Base-by-base conservation (phyloP, 2,113 vertebrate species). In the Sander vitreus region DNA sequence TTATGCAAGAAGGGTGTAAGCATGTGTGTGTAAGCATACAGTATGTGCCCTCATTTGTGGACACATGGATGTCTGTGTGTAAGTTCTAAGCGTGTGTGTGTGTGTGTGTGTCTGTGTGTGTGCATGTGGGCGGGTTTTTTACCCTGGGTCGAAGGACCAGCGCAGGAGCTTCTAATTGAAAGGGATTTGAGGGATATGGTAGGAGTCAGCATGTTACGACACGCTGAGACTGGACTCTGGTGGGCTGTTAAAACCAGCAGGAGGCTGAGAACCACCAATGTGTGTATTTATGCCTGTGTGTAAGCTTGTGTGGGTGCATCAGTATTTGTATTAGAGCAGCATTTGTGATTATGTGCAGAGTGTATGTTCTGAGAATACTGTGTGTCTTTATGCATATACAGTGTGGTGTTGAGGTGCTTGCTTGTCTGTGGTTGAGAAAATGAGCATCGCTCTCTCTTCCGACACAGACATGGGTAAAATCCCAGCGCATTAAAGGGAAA, bases 141-240 rank as follows among this genome's bases (percentile, higher is more conserved):
- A 88, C 82, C 86, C 84, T 82, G 74, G 85, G 81, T 80, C 65
- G 71, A 85, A 93, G 91, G 93, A 89, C 87, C 76, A 87, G 85
- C 55, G 67, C 88, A 82, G 91, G 83, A 93, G 90, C 89, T 70
- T 84, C 92, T 95, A 95, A 95, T 95, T 95, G 94, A 95, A 96
- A 95, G 94, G 88, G 89, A 93, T 94, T 91, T 92, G 92, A 92
- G 88, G 73, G 87, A 94, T 93, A 92, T 81, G 83, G 86, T 89
- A 84, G 88, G 77, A 94, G 94, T 94, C 93, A 91, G 92, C 91
- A 91, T 87, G 83, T 89, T 89, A 89, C 62, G 19, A 88, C 92
- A 93, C 73, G 77, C 91, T 86, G 91, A 72, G 89, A 82, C 82
- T 86, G 85, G 86, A 90, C 91, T 89, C 83, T 91, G 92, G 88